Conservation (phyloP, 2,797 vertebrate genomes). For the Hephaestus fuliginosus region DNA sequence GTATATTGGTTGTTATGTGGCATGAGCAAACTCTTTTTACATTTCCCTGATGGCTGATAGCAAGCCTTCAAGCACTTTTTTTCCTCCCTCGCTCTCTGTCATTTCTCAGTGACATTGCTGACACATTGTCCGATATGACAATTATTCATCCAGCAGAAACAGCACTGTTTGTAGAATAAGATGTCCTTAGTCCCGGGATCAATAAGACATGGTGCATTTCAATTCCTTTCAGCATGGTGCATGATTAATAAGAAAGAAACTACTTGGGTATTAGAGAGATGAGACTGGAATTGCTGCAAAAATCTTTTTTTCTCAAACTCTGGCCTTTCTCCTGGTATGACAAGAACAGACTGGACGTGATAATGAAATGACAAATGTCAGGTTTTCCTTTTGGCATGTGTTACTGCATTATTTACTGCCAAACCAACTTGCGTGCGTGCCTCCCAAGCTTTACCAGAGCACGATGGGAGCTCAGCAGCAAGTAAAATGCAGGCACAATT, state of each 20-base stretch:
- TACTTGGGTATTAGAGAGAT: conserved; percentile 43
- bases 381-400: conserved; percentile 59
- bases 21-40: conserved; percentile 36
- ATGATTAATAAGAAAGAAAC: conserved; percentile 51
- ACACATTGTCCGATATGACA: conserved; percentile 53
- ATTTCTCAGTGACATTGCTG: conserved; percentile 49
- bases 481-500: neutral
- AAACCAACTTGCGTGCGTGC: conserved; percentile 33
- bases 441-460: conserved; percentile 25
- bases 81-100: conserved; percentile 36
- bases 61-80: conserved; percentile 43
- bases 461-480: neutral
- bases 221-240: conserved; percentile 29
- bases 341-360: conserved; percentile 69
- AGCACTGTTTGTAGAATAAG: conserved; percentile 38
- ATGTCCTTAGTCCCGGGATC: conserved; percentile 48
- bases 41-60: conserved; percentile 57
- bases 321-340: conserved; percentile 51
- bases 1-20: conserved; percentile 61
- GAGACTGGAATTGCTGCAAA: conserved; percentile 54
- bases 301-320: conserved; percentile 12
- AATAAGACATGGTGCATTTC: conserved; percentile 42
- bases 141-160: conserved; percentile 62
- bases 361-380: conserved; percentile 82
- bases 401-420: conserved; percentile 17